Evolutionary conservation across 2,888 invertebrate genomes (phyloP).

Genomic region (Pogonocherus hispidulus): DNA sequence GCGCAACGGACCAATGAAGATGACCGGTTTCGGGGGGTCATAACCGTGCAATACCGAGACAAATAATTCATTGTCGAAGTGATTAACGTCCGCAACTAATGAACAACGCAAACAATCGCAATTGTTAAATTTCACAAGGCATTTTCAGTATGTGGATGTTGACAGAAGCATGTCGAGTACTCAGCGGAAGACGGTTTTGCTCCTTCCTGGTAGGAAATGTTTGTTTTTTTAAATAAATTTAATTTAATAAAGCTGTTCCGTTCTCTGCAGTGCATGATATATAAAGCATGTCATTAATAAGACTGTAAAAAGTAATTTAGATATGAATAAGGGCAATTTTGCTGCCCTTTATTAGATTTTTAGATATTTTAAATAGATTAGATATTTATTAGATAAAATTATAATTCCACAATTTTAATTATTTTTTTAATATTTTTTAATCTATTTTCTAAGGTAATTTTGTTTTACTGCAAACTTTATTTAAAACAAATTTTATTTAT

Average conservation of each 20-base stretch:
- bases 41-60: slow-evolving; percentile 11
- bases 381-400: too few relatives aligned
- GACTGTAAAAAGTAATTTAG: too few relatives aligned
- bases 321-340: too few relatives aligned
- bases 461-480: too few relatives aligned
- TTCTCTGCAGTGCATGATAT: neutral
- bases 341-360: too few relatives aligned
- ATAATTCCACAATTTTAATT: too few relatives aligned
- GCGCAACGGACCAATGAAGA: neutral
- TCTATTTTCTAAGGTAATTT: too few relatives aligned
- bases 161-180: slow-evolving; percentile 23
- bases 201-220: neutral
- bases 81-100: slow-evolving; percentile 31
- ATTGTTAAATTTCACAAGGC: slow-evolving; percentile 30
- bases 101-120: slow-evolving; percentile 28
- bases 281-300: too few relatives aligned
- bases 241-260: slow-evolving; percentile 2
- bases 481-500: too few relatives aligned
- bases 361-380: too few relatives aligned
- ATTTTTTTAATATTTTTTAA: too few relatives aligned
- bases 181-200: neutral
- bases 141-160: slow-evolving; percentile 32
- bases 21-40: slow-evolving; percentile 20
- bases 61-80: slow-evolving; percentile 26
- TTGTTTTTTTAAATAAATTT: neutral